Evolutionary conservation across 2,113 vertebrate species (phyloP).

Genomic region (Sylvia atricapilla): DNA sequence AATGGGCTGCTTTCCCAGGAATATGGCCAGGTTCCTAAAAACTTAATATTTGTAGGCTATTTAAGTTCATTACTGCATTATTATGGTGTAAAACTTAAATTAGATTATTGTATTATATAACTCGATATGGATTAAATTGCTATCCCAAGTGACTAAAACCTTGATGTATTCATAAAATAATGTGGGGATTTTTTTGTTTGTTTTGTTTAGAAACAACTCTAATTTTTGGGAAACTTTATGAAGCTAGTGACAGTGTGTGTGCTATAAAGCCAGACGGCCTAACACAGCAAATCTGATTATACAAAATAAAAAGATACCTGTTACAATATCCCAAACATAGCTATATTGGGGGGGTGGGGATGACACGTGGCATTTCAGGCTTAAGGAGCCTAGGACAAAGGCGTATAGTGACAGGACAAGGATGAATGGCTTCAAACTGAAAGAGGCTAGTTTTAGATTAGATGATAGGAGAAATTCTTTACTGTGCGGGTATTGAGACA

Average conservation of each 20-base stretch:
- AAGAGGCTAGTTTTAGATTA: not conserved
- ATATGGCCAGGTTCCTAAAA: not conserved
- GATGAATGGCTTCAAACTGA: not conserved
- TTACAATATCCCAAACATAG: not conserved
- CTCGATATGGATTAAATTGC: not conserved
- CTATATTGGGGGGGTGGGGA: rapidly evolving
- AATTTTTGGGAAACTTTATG: not conserved
- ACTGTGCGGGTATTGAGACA: not conserved
- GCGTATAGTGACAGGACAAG: not conserved
- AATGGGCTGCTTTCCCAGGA: not conserved
- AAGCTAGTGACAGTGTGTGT: not conserved
- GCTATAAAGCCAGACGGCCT: not conserved
- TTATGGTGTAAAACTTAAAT: not conserved
- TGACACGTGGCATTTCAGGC: not conserved
- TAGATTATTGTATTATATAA: not conserved
- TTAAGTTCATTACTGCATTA: not conserved
- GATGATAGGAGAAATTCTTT: not conserved
- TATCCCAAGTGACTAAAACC: not conserved
- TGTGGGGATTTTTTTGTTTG: not conserved
- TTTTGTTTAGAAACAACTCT: not conserved
- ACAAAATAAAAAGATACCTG: not conserved
- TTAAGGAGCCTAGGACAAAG: not conserved
- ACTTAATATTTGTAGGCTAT: not conserved
- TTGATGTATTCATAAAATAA: not conserved
- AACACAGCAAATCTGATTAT: not conserved